phyloP scores from a whole-genome alignment of 2,113 vertebrate genomes.

The Pteropus alecto region DNA sequence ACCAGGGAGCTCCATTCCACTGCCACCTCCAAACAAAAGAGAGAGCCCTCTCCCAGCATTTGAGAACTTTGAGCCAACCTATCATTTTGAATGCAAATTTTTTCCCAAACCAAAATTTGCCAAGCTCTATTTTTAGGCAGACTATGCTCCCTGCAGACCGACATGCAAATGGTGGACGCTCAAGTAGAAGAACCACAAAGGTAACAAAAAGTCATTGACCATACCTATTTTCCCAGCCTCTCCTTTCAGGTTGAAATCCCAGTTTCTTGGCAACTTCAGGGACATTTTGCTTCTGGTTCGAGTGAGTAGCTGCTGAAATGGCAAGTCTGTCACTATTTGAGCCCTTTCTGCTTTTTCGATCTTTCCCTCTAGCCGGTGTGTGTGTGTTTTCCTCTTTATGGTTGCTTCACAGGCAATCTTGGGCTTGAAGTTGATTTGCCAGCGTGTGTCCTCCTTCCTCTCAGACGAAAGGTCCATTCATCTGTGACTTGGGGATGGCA shows the following conservation, averaged over 20 bases:
- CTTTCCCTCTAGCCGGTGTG: not conserved
- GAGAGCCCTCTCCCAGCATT: not conserved
- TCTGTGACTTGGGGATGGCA: not conserved
- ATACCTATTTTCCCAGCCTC: conserved; percentile 93
- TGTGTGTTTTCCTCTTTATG: not conserved
- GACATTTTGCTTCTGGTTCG: conserved; percentile 85
- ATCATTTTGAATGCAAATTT: conserved; percentile 49
- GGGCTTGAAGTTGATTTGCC: conserved; percentile 36
- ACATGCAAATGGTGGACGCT: conserved; percentile 64
- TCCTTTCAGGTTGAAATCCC: conserved; percentile 94
- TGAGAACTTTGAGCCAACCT: not conserved
- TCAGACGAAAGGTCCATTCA: conserved; percentile 25
- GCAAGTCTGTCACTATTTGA: not conserved
- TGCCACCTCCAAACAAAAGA: not conserved
- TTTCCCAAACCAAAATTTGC: not conserved
- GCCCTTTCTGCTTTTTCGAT: not conserved
- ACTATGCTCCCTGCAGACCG: not conserved
- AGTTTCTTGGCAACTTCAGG: conserved; percentile 93
- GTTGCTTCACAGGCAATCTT: not conserved
- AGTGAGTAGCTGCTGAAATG: not conserved
- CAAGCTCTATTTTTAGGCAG: not conserved
- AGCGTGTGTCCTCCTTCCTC: conserved; percentile 70
- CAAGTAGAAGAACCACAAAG: not conserved
- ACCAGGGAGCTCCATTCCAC: not conserved
- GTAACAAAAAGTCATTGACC: not conserved